Percentiles rank a stretch among this genome's conserved stretches.
Evolutionary conservation across 2,888 invertebrate species (phyloP).

Genomic region (Aphodius sticticus): DNA sequence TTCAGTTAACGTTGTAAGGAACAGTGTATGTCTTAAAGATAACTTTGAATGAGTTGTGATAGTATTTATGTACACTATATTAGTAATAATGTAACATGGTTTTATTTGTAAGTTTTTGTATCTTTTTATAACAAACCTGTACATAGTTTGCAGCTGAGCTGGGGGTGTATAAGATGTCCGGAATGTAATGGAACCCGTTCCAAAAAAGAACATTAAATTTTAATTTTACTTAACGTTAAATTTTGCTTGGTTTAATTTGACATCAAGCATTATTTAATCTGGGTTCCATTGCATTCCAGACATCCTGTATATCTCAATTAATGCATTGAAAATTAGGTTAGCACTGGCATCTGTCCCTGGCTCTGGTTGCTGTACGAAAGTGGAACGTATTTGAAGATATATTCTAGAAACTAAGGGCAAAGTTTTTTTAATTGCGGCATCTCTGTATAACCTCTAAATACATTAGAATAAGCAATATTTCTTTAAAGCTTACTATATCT

Average conservation of each 20-base stretch:
- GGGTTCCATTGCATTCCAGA: too few species aligned
- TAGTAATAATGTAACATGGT: neutral
- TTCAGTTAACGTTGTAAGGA: slow-evolving; percentile 8
- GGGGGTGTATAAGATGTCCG: too few species aligned
- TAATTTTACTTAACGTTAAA: too few species aligned
- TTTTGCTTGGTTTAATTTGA: too few species aligned
- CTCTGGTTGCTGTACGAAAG: neutral
- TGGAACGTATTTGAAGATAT: neutral
- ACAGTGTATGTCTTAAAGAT: slow-evolving; percentile 27
- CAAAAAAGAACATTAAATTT: too few species aligned
- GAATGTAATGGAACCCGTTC: too few species aligned
- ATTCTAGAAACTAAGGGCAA: neutral
- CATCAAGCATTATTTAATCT: too few species aligned
- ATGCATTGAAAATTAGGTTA: too few species aligned
- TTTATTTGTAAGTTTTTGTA: neutral
- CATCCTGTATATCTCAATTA: too few species aligned
- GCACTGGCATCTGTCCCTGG: too few species aligned
- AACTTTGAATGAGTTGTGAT: slow-evolving; percentile 33
- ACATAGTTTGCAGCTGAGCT: neutral
- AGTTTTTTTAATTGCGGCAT: neutral
- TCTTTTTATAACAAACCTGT: neutral
- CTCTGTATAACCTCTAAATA: too few species aligned
- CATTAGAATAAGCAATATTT: neutral
- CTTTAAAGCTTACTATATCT: too few species aligned
- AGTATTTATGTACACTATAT: slow-evolving; percentile 28